Conservation (phyloP, 2,888 invertebrate species). For the Agonum fuliginosum region DNA sequence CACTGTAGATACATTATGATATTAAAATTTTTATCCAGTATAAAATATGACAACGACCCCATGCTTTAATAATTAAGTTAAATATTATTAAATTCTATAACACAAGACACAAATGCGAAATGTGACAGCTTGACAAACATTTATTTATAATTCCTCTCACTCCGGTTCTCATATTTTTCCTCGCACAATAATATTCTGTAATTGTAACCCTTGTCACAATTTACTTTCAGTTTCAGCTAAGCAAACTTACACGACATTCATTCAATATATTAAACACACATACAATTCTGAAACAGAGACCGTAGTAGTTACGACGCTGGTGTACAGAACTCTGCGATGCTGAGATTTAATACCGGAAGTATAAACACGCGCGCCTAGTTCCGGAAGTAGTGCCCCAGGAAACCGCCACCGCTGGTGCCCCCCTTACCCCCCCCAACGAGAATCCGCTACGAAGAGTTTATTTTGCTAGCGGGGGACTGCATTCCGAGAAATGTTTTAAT, state of each 20-base stretch:
- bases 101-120: too few relatives aligned
- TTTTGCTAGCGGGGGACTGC: neutral
- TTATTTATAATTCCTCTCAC: too few relatives aligned
- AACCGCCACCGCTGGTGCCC: neutral
- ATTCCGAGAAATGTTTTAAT: slow-evolving; percentile 19
- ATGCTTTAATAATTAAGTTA: too few relatives aligned
- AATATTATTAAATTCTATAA: too few relatives aligned
- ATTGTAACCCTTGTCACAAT: slow-evolving; percentile 9
- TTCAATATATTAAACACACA: slow-evolving; percentile 34
- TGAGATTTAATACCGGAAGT: slow-evolving; percentile 39
- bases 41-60: too few relatives aligned
- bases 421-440: neutral
- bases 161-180: too few relatives aligned
- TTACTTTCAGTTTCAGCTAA: slow-evolving; percentile 31
- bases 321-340: neutral
- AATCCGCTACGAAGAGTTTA: slow-evolving; percentile 8
- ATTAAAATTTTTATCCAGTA: too few relatives aligned
- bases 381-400: slow-evolving; percentile 39
- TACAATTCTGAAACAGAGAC: neutral
- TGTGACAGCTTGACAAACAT: too few relatives aligned
- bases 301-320: neutral
- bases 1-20: too few relatives aligned
- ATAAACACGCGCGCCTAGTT: slow-evolving; percentile 36
- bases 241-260: slow-evolving; percentile 33
- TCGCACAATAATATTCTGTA: neutral